Evolutionary conservation across 2,888 invertebrate genomes (phyloP).

Genomic region (Pegoplata infirma): DNA sequence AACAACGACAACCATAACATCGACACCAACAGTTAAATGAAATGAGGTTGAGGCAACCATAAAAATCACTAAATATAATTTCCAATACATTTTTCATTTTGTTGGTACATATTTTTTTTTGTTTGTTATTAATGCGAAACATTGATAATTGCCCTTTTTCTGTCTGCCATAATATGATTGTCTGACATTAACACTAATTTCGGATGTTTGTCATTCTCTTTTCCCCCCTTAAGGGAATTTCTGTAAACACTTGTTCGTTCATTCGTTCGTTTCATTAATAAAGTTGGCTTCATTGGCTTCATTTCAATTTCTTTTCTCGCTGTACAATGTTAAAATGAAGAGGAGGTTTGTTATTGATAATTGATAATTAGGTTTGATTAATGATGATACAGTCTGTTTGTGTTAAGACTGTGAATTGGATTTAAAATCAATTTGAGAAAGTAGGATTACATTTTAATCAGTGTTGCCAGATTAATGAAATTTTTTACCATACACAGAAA

Average conservation of each 20-base stretch:
- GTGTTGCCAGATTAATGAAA: too few relatives aligned
- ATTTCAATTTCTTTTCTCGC: neutral
- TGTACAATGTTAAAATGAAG: neutral
- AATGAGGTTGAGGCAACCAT: constrained; percentile 32
- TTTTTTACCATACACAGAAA: too few relatives aligned
- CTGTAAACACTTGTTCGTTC: constrained; percentile 49
- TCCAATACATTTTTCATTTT: neutral
- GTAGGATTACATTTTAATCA: too few relatives aligned
- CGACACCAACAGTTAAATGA: too few relatives aligned
- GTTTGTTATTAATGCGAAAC: constrained; percentile 3
- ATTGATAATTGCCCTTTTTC: constrained; percentile 33
- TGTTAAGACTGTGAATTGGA: neutral
- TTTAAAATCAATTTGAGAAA: too few relatives aligned
- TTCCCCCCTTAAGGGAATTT: constrained; percentile 26
- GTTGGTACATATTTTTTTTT: too few relatives aligned
- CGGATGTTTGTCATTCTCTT: neutral
- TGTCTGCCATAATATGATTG: constrained; percentile 1
- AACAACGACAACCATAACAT: constrained; percentile 48
- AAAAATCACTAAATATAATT: neutral
- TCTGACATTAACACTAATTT: constrained; percentile 36
- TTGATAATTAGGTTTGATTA: neutral
- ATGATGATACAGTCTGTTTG: neutral
- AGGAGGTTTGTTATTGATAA: neutral
- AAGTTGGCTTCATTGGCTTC: neutral
- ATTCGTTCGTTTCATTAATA: neutral